Conservation (phyloP, 92 coral and sea anemone species). For the Palythoa grandis region DNA sequence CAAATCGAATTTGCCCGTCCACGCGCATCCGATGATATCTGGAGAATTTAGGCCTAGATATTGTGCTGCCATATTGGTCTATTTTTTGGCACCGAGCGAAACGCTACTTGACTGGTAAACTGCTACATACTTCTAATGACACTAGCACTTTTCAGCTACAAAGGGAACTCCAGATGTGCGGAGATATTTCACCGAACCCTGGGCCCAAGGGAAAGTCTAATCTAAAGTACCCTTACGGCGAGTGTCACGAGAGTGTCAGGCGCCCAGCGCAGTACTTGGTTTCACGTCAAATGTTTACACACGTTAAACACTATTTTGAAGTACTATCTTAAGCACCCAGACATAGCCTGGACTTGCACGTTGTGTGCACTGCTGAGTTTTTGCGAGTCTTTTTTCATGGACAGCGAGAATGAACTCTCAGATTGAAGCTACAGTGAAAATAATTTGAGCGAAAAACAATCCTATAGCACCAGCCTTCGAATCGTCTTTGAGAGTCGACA, state of each 20-base stretch:
- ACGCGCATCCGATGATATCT: no score
- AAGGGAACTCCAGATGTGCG: constrained; percentile 28
- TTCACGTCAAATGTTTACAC: background rate
- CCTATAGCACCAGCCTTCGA: background rate
- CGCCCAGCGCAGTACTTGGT: constrained; percentile 17
- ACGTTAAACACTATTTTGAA: background rate
- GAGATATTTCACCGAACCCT: constrained; percentile 26
- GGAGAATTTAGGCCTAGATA: no score
- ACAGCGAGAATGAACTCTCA: no score
- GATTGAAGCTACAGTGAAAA: background rate
- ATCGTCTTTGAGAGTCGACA: background rate
- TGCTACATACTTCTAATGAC: background rate
- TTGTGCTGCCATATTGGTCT: no score
- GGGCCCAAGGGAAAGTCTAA: constrained; percentile 14
- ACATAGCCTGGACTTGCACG: no score
- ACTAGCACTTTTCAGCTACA: background rate
- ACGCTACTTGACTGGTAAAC: constrained; percentile 31
- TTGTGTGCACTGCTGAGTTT: constrained; percentile 34
- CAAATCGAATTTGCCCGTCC: no score
- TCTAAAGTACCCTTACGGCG: constrained; percentile 15
- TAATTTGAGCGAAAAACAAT: background rate
- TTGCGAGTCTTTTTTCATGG: no score
- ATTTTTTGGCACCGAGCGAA: constrained; percentile 48
- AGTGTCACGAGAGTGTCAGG: background rate
- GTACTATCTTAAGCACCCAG: background rate